Base-by-base conservation (phyloP, 2,113 vertebrate genomes). In the Apodemus speciosus region DNA sequence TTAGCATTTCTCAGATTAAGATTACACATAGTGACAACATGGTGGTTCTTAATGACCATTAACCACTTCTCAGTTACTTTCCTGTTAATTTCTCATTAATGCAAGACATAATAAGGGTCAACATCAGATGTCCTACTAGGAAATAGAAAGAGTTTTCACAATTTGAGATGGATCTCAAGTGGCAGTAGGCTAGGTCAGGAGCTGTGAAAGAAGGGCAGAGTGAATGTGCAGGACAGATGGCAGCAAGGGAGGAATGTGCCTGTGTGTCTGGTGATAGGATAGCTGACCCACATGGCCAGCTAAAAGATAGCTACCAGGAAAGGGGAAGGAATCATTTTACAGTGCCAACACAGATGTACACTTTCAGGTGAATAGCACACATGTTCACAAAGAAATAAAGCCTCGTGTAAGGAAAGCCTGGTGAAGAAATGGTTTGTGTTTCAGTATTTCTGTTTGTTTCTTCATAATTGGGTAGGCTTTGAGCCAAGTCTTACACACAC, bases 261-360 rank as follows among this genome's bases (percentile, higher is more conserved):
- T 0, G 13, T 83, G 32, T 94, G 23, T 73, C 38, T 35, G 6
- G 14, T 71, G n/a, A 40, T 6, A 9, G 20, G 77, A 66, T 76
- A 76, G 30, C 6, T 75, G 32, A 66, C 49, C 20, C 27, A 38
- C 0, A 1, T n/a, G 18, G 51, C 9, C 16, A 5, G 0, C 3
- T 38, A 16, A 62, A 2, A 43, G 32, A 25, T 1, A 46, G 0
- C 76, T 40, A 20, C 0, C 23, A 43, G 10, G 32, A 77, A 2
- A 60, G 20, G 71, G 2, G 32, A 88, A 71, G 64, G 8, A 72
- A 69, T 51, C 11, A n/a, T 18, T n/a, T 18, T 58, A 15, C 32
- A 81, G 9, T 0, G 40, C 4, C 66, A 32, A 0, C 11, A 15
- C 0, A 69, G 8, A 53, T 2, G 4, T 7, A 6, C 20, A 32